Evolutionary conservation across 2,797 vertebrate species (phyloP), one percentile per base, ranked within the genome.

Genomic region (Acanthis flammea): DNA sequence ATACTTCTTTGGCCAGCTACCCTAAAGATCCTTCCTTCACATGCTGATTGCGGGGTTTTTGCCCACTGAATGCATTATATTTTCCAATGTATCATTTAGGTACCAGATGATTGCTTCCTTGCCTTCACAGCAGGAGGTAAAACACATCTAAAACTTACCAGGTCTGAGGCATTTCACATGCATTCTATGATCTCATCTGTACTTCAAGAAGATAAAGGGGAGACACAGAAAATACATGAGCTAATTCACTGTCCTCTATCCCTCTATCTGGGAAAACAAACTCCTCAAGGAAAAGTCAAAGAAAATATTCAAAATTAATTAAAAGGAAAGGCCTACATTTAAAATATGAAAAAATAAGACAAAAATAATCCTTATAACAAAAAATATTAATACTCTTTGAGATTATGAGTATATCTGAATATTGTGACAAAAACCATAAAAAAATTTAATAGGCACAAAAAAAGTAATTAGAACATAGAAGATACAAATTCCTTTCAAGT

Each of bases 1-100:
- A 57, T n/a, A 75, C 21, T 55, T 86, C 61, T 63, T 72, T 12
- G 6, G 12, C 25, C 7, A 44, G 30, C 51, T 84, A 35, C 39
- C 10, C 30, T 17, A 77, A 57, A 67, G 41, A 71, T 31, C 14
- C 55, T 54, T 72, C 24, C 42, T 68, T 74, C 33, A 55, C n/a
- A 23, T 47, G 48, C 13, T 55, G 24, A 31, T 4, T 44, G 22
- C 62, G 0, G 0, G 10, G 23, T 51, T 66, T 6, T 33, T 0
- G 27, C 54, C 28, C 19, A 33, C 9, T 60, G 54, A 57, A 19
- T 55, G 41, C 37, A 95, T 67, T 57, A 42, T 2, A 48, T 91
- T 85, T 96, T 87, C 31, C 42, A 51, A 0, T 51, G 17, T 60
- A 55, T 41, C 16, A 35, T 75, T 75, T 61, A 78, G 39, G 23